These are phyloP conservation scores for Micropoecilia bifurca DNA, from an alignment of 2,797 vertebrate species.

Conservation along the genomic window DNA sequence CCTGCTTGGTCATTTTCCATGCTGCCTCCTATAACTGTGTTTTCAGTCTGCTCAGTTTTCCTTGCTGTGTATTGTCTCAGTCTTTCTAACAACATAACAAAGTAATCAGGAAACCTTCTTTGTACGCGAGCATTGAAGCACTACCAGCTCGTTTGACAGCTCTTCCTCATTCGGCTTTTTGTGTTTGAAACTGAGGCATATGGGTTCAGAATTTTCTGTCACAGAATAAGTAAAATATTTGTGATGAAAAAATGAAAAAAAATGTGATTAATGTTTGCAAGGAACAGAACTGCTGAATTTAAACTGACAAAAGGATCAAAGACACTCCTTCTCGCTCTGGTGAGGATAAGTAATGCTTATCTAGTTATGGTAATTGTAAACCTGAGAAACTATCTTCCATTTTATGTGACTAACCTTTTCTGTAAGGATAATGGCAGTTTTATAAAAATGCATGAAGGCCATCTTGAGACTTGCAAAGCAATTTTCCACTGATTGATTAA, in stretches of 20 bases:
- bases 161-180: not conserved
- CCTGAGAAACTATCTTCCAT: not conserved
- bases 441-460: not conserved
- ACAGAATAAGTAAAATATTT: not conserved
- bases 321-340: not conserved
- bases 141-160: not conserved
- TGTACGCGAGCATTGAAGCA: not conserved
- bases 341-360: not conserved
- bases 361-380: not conserved
- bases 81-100: not conserved
- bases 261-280: not conserved
- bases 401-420: not conserved
- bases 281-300: not conserved
- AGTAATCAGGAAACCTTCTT: conserved; percentile 2
- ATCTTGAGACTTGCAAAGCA: not conserved
- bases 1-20: not conserved
- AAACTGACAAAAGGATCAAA: not conserved
- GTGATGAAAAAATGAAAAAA: not conserved
- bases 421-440: not conserved
- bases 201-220: not conserved
- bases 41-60: not conserved
- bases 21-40: not conserved
- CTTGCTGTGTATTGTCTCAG: not conserved
- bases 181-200: not conserved
- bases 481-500: not conserved